Base-by-base conservation (phyloP, 2,888 invertebrate species). In the Rhogogaster chlorosoma region DNA sequence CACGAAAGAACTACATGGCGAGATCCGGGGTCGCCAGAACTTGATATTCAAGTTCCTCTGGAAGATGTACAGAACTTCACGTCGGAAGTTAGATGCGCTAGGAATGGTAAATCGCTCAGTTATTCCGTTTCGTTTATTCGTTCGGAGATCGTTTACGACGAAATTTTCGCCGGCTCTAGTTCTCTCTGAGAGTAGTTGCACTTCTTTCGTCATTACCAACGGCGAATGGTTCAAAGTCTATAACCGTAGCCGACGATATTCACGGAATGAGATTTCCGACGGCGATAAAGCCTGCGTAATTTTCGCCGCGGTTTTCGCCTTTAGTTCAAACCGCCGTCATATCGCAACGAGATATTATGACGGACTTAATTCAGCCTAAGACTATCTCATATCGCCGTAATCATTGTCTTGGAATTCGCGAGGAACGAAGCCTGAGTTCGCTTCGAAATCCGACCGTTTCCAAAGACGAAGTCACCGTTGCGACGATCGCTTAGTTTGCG, bases 1-100 rank as follows among this genome's bases (percentile, higher is more conserved):
- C 1, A 42, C 12, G 4, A 22, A 18, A 64, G 0, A 61, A 6
- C 26, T 9, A 42, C 42, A 26, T n/a, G 10, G 6, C 42, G 26
- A 12, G 64, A 42, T 64, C 42, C 15, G 12, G 82, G n/a, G 4
- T 15, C 22, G 6, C 15, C 45, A 15, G 64, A 64, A 42, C 18
- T 82, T 26, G 82, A 82, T 22, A 36, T 82, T 26, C 82, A 82
- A 61, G 82, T 82, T 42, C 82, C 82, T 42, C 18, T 82, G 5
- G 22, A 82, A 82, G 36, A 82, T 15, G 12, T 82, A 26, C 64
- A 38, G 7, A 29, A 36, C 42, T 38, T 64, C 18, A 64, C 42
- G 18, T 12, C 38, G 22, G 29, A 82, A 9, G 64, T 64, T 15
- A 18, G 18, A 38, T 15, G 38, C 42, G 82, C 42, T 38, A 42